These are phyloP conservation scores for Brachionus rotundiformis DNA, from an alignment of 1,140 invertebrate species.

Conservation along the genomic window DNA sequence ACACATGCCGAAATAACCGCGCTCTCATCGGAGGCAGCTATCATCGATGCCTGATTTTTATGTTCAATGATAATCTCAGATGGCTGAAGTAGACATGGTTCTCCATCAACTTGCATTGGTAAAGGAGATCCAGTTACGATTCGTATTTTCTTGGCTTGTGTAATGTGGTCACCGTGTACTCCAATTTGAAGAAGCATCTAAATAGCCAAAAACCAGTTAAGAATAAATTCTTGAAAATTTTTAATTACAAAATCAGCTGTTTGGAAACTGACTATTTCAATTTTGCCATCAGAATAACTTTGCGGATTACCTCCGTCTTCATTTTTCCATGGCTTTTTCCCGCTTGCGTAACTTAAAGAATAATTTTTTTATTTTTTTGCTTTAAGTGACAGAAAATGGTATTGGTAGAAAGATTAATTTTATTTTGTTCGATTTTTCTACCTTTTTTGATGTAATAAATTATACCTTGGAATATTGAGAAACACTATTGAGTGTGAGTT, in stretches of 20 bases:
- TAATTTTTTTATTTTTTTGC: too few relatives aligned
- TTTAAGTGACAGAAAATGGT: neutral
- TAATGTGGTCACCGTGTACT: constrained; percentile 41
- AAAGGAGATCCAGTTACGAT: neutral
- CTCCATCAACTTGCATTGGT: constrained; percentile 52
- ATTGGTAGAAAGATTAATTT: neutral
- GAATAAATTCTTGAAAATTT: neutral
- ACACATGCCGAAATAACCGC: neutral
- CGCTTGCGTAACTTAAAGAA: constrained; percentile 50
- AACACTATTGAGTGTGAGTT: constrained; percentile 49
- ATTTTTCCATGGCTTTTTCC: constrained; percentile 48
- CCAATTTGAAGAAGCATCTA: constrained; percentile 49
- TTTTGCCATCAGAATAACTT: constrained; percentile 50
- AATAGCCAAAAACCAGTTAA: neutral
- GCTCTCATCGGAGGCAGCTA: neutral
- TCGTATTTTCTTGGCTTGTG: constrained; percentile 28
- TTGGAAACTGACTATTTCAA: constrained; percentile 51
- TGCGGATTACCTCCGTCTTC: constrained; percentile 4
- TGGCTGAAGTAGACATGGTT: constrained; percentile 33
- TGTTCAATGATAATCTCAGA: constrained; percentile 25
- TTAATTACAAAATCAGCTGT: constrained; percentile 41
- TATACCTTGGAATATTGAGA: constrained; percentile 51
- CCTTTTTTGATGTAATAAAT: too few relatives aligned
- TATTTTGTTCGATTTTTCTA: neutral
- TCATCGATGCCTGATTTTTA: constrained; percentile 46